These are phyloP conservation scores for Gobio occitaniae DNA, from an alignment of 2,797 vertebrate genomes.

Conservation along the genomic window DNA sequence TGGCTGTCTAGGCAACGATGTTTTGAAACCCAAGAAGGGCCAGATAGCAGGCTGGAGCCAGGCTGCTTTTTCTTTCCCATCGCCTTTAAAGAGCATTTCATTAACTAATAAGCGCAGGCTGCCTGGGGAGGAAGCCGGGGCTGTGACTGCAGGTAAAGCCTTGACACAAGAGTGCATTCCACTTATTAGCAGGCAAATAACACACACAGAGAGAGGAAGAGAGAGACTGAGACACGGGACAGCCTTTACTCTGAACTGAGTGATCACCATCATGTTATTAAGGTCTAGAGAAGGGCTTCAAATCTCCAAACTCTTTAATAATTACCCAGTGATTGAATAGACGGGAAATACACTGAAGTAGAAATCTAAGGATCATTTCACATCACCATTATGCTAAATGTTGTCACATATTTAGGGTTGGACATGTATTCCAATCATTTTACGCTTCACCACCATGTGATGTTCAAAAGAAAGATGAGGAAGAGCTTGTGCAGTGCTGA, in stretches of 20 bases:
- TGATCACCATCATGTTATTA: slow-evolving; percentile 10
- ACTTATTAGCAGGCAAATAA: slow-evolving; percentile 55
- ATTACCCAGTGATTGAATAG: slow-evolving; percentile 1
- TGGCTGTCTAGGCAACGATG: slow-evolving; percentile 78
- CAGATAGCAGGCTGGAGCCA: slow-evolving; percentile 71
- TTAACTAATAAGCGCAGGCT: slow-evolving; percentile 75
- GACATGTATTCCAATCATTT: neutral
- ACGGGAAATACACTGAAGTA: neutral
- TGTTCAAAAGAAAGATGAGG: neutral
- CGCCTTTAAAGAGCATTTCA: slow-evolving; percentile 74
- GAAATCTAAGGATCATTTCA: neutral
- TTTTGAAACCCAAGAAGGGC: slow-evolving; percentile 79
- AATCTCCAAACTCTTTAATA: slow-evolving; percentile 3
- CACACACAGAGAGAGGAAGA: slow-evolving; percentile 25
- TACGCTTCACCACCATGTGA: neutral
- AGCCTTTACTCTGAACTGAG: slow-evolving; percentile 32
- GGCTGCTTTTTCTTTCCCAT: slow-evolving; percentile 78
- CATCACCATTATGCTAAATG: neutral
- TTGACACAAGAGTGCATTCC: slow-evolving; percentile 49
- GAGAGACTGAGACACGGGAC: slow-evolving; percentile 25
- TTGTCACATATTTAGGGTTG: neutral
- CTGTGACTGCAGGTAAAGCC: slow-evolving; percentile 52
- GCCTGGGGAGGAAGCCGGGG: slow-evolving; percentile 39
- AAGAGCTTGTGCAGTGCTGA: neutral
- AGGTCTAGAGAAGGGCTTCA: slow-evolving; percentile 8